Evolutionary conservation across 2,888 invertebrate species (phyloP), one percentile per base, ranked within the genome.

Genomic region (Scaptomyza tumidula): DNA sequence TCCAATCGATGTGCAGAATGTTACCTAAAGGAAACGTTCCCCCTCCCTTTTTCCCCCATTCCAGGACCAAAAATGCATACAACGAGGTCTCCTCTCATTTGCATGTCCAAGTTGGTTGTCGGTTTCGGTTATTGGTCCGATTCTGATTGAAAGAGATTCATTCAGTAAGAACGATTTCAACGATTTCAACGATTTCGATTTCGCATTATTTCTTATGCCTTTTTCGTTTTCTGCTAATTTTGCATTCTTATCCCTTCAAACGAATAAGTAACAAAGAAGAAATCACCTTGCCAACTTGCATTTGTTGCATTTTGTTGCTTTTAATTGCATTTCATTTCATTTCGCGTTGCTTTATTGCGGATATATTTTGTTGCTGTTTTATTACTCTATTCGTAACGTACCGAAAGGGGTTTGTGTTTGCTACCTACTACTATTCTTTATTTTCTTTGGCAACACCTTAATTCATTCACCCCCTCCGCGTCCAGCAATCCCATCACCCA

Each of bases 311-410:
- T 88, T 88, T 66, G 73, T 78, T 73, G 76, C 67, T 85, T 85
- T 78, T 84, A 84, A 84, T 84, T 84, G 85, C 88, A 84, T 81
- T 88, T 78, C 61, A 24, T 24, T 88, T 81, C 87, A 69, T 84
- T 80, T 78, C 61, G 52, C 11, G 35, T 58, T 48, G 55, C 71
- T 64, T 69, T 71, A 76, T 73, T 80, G 71, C 50, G 71, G 61
- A 62, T 70, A 62, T 70, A 66, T 66, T 75, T 70, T 60, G 67
- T 59, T 64, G 68, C 59, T 62, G 41, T 64, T 66, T 60, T 45
- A 10, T 29, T 35, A 16, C 33, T n/a, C n/a, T n/a, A n/a, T n/a
- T n/a, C n/a, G n/a, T n/a, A n/a, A n/a, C n/a, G n/a, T n/a, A n/a
- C n/a, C n/a, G n/a, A n/a, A n/a, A n/a, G 29, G 9, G 33, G 6